Conservation (phyloP, 2,888 invertebrate genomes). For the Aromia moschata region DNA sequence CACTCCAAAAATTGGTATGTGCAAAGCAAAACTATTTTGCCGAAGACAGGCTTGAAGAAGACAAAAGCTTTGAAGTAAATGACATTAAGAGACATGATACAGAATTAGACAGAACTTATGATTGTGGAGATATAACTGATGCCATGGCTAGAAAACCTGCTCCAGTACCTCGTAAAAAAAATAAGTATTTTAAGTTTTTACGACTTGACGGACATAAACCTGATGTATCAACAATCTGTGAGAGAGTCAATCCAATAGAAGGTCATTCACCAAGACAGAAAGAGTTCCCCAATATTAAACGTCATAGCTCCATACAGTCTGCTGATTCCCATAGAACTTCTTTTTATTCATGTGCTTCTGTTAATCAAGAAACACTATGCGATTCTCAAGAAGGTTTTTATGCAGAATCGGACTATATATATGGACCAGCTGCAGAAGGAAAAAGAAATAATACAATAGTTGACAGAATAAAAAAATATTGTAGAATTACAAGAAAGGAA, state of each 20-base stretch:
- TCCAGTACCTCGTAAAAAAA: background rate
- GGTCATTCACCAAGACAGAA: no score
- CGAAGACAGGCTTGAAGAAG: background rate
- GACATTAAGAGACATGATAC: background rate
- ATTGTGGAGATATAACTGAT: background rate
- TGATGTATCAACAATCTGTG: no score
- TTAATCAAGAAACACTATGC: no score
- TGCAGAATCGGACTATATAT: constrained; percentile 5
- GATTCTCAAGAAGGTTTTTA: background rate
- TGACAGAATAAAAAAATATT: constrained; percentile 10
- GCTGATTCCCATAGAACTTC: no score
- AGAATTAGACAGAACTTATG: background rate
- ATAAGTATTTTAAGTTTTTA: background rate
- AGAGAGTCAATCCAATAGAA: no score
- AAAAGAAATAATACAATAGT: background rate
- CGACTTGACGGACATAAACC: no score
- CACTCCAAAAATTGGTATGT: background rate
- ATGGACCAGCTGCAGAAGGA: constrained; percentile 2
- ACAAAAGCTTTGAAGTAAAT: background rate
- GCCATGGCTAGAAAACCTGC: background rate
- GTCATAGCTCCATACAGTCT: no score
- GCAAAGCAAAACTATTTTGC: background rate
- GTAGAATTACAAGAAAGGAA: no score
- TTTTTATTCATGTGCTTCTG: no score
- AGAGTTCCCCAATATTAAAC: no score